A percentile compares a stretch with the other conserved stretches of the same genome.
Conservation (phyloP, 2,797 vertebrate genomes). For the Nothura maculosa region DNA sequence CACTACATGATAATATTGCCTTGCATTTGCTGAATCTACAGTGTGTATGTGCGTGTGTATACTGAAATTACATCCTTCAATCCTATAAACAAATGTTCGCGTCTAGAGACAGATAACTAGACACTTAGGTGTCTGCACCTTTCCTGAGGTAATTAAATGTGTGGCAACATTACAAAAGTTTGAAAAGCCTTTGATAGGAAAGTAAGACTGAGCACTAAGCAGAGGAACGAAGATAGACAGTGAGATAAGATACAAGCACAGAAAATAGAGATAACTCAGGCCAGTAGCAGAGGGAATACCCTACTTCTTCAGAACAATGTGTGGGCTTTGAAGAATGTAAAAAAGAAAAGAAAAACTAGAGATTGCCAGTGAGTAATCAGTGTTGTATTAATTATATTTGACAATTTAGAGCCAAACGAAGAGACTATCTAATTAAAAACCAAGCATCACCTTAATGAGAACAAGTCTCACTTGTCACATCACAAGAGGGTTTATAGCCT, state of each 20-base stretch:
- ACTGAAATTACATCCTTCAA: not conserved
- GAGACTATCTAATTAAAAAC: constrained; percentile 50
- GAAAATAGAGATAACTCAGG: not conserved
- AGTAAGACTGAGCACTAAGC: not conserved
- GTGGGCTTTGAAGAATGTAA: not conserved
- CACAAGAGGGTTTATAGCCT: constrained; percentile 15
- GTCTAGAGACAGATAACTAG: not conserved
- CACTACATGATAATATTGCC: not conserved
- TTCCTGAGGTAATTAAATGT: not conserved
- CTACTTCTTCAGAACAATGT: not conserved
- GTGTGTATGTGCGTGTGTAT: not conserved
- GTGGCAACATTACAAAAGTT: not conserved
- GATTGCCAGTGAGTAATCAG: constrained; percentile 7
- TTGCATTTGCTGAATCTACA: not conserved
- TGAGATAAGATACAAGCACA: not conserved
- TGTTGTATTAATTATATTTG: constrained; percentile 10
- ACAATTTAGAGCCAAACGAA: constrained; percentile 10
- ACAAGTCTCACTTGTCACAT: constrained; percentile 34
- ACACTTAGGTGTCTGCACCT: not conserved
- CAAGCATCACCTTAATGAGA: constrained; percentile 53
- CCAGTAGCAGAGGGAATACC: not conserved
- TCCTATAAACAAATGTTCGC: not conserved
- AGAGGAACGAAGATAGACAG: not conserved
- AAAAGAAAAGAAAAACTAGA: not conserved
- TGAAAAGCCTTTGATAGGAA: not conserved